A percentile compares a stretch with the other conserved stretches of the same genome.
phyloP scores from a whole-genome alignment of 1,140 invertebrate species.

The Drosophila ambigua region DNA sequence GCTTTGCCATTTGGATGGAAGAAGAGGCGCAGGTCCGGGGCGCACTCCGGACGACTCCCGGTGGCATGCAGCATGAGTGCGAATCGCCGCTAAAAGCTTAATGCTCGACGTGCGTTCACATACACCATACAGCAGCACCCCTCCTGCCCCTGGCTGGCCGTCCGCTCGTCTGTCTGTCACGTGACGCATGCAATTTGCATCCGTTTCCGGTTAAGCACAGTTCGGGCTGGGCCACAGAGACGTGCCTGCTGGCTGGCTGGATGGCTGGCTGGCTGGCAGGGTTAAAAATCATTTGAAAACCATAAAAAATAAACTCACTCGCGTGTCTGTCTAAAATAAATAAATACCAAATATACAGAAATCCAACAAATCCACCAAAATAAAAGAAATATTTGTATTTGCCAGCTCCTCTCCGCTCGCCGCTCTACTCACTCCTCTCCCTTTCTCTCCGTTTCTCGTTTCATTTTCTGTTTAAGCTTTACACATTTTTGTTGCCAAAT shows the following conservation, averaged over 20 bases:
- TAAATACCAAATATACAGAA: conserved; percentile 55
- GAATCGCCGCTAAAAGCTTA: conserved; percentile 76
- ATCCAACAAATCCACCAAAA: conserved; percentile 8
- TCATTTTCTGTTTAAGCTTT: conserved; percentile 63
- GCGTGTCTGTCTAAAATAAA: conserved; percentile 74
- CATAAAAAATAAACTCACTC: conserved; percentile 78
- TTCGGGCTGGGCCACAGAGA: conserved; percentile 15
- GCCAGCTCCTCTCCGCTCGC: not conserved
- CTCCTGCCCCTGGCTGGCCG: conserved; percentile 29
- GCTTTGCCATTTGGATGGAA: conserved; percentile 59
- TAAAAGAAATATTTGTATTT: conserved; percentile 40
- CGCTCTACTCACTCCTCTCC: conserved; percentile 26
- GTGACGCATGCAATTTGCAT: conserved; percentile 82
- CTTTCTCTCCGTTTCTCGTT: conserved; percentile 7
- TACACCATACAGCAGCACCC: conserved; percentile 1
- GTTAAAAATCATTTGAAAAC: conserved; percentile 82
- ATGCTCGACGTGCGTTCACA: conserved; percentile 57
- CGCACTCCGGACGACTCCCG: conserved; percentile 21
- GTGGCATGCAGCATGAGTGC: conserved; percentile 22
- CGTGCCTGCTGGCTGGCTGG: conserved; percentile 14
- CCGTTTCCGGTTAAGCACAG: conserved; percentile 71
- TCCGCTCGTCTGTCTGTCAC: conserved; percentile 68
- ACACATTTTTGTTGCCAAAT: conserved; percentile 76
- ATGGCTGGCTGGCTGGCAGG: conserved; percentile 25
- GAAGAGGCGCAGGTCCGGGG: conserved; percentile 41